A percentile compares a stretch with the other conserved stretches of the same genome.
Conservation (phyloP, 2,888 invertebrate genomes). For the Thereva unica region DNA sequence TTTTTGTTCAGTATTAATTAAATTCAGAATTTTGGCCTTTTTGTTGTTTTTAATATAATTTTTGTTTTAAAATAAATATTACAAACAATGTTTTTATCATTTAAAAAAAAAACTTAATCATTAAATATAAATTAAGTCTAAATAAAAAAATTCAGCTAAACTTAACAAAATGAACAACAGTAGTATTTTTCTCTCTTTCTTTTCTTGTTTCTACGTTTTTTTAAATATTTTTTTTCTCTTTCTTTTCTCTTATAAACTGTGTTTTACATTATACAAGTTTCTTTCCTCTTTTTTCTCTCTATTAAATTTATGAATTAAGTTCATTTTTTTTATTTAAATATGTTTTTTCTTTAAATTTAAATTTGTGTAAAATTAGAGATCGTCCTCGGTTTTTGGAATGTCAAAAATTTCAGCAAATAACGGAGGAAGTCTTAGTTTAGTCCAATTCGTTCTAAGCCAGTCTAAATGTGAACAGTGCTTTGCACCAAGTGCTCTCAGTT, state of each 20-base stretch:
- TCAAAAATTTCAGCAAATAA: conserved; percentile 97
- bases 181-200: not conserved
- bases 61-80: too few relatives aligned
- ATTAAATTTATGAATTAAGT: conserved; percentile 1
- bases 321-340: too few relatives aligned
- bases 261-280: conserved; percentile 4
- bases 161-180: conserved; percentile 31
- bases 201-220: too few relatives aligned
- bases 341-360: not conserved
- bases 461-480: conserved; percentile 83
- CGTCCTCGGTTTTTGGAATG: conserved; percentile 84
- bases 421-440: conserved; percentile 81
- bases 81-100: too few relatives aligned
- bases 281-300: not conserved
- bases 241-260: not conserved
- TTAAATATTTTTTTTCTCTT: too few relatives aligned
- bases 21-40: too few relatives aligned
- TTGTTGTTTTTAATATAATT: too few relatives aligned
- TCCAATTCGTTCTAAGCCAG: conserved; percentile 92
- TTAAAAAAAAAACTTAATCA: too few relatives aligned
- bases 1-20: too few relatives aligned
- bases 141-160: conserved; percentile 26
- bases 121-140: conserved; percentile 26
- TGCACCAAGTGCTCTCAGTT: conserved; percentile 77
- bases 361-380: conserved; percentile 53